Base-by-base conservation (phyloP, 1,140 invertebrate species). In the Apolygus lucorum region DNA sequence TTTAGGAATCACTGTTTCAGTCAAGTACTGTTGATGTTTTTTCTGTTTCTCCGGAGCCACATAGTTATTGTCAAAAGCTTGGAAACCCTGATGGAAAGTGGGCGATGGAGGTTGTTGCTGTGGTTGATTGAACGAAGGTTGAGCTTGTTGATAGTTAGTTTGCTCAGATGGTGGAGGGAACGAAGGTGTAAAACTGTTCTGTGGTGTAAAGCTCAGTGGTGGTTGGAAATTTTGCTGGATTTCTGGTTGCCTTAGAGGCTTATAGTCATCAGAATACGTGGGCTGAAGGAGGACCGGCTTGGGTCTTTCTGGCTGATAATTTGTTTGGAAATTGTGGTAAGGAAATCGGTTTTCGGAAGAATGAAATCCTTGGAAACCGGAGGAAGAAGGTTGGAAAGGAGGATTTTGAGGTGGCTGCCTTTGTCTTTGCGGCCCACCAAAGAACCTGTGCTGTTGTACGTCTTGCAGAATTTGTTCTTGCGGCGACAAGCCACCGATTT, bases 351-450 rank as follows among this genome's bases (percentile, higher is more conserved):
- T 29, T 68, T 75, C 76, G 28, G 68, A 11, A 67, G 77, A 77
- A 8, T 78, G 73, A 2, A 78, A 74, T 73, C 78, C 79, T 68
- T 78, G 77, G 70, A 78, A 79, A 27, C 17, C n/a, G 4, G 11
- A n/a, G 2, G 1, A 8, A 21, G 29, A 1, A 70, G 68, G 68
- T 24, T 63, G 34, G 22, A 52, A 68, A 11, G 67, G 21, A 2
- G 67, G 67, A 2, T 1, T n/a, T 17, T 52, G 67, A n/a, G n/a
- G n/a, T 21, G 14, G 68, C 25, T 13, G 68, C 13, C 42, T 68
- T 27, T 13, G 63, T 24, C 27, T 28, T 2, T 66, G 13, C 14
- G 70, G 25, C 1, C 67, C 28, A 28, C 71, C 62, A 28, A 66
- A 67, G 25, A 74, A 74, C 67, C 74, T 69, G 62, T 72, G 70